These are phyloP conservation scores for Clamator glandarius DNA, from an alignment of 2,797 vertebrate species.

Conservation along the genomic window DNA sequence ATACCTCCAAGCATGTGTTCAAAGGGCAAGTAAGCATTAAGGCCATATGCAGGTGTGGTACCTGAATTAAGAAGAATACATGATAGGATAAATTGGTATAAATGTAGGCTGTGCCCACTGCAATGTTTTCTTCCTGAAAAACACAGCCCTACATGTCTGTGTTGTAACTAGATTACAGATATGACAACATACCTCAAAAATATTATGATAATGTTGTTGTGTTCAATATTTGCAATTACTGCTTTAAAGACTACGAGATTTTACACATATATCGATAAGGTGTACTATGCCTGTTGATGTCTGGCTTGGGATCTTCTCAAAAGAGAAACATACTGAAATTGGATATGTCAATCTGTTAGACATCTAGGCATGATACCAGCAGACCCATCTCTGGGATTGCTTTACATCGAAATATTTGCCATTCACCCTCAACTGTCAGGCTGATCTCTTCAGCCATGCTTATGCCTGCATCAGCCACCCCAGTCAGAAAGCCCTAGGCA, in stretches of 20 bases:
- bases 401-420: background rate
- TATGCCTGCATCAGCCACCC: background rate
- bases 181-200: background rate
- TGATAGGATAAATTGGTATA: background rate
- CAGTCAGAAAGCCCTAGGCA: background rate
- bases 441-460: background rate
- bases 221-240: background rate
- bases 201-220: accelerated
- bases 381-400: background rate
- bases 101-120: background rate
- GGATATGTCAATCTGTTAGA: background rate
- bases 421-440: background rate
- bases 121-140: background rate
- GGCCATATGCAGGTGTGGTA: background rate
- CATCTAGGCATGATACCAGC: background rate
- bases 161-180: background rate
- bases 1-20: background rate
- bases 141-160: background rate
- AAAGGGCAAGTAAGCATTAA: background rate
- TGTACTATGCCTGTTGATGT: background rate
- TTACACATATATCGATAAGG: background rate
- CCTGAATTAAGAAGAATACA: background rate
- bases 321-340: background rate
- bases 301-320: background rate
- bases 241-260: background rate